phyloP scores from a whole-genome alignment of 1,140 invertebrate genomes.

The Euschistus heros region DNA sequence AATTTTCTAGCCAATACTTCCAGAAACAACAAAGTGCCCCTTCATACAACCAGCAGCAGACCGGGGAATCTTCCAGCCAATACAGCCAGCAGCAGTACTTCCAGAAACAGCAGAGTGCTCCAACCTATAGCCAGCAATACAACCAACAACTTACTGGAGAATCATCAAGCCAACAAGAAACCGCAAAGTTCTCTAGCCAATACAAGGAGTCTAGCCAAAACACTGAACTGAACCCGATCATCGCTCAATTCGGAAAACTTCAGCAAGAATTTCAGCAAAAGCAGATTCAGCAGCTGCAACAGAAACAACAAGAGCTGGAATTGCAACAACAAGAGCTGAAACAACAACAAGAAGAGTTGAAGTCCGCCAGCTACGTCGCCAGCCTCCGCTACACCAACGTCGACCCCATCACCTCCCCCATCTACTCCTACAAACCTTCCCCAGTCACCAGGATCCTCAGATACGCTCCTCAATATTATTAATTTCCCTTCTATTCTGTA shows the following conservation, averaged over 20 bases:
- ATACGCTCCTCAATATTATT: constrained; percentile 15
- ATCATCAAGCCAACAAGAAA: neutral
- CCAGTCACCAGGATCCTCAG: constrained; percentile 8
- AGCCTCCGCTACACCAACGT: constrained; percentile 11
- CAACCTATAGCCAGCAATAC: too few relatives aligned
- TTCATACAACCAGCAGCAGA: neutral
- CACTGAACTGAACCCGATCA: neutral
- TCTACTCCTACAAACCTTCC: constrained; percentile 8
- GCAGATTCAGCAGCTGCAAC: neutral
- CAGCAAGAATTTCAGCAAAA: neutral
- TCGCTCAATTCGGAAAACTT: neutral
- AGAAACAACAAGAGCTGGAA: neutral
- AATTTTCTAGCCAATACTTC: too few relatives aligned
- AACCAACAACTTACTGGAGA: too few relatives aligned
- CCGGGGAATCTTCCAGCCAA: too few relatives aligned
- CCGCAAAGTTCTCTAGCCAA: neutral
- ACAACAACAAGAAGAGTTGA: neutral
- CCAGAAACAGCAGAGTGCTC: too few relatives aligned
- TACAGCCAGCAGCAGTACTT: too few relatives aligned
- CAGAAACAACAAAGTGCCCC: neutral
- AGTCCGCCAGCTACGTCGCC: constrained; percentile 11
- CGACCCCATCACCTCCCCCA: constrained; percentile 10
- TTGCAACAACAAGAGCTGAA: neutral
- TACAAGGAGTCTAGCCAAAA: neutral
- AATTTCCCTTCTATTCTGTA: neutral